Evolutionary conservation across 2,888 invertebrate genomes (phyloP).

Genomic region (Ethmia dodecea): DNA sequence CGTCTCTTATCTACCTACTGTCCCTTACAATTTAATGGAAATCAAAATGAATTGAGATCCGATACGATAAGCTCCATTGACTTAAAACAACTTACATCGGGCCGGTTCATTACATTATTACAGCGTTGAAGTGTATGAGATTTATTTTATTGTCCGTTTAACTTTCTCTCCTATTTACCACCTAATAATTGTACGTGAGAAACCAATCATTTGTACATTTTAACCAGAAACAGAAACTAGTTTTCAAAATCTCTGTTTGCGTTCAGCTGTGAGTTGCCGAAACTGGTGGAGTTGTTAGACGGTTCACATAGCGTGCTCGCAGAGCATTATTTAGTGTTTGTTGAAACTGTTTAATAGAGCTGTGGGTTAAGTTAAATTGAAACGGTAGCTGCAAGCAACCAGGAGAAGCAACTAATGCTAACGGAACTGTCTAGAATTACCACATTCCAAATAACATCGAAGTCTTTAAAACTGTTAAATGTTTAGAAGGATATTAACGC

Average conservation of each 20-base stretch:
- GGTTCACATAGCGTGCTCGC: slow-evolving; percentile 35
- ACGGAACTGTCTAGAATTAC: slow-evolving; percentile 15
- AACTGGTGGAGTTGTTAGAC: slow-evolving; percentile 30
- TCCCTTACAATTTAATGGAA: slow-evolving; percentile 67
- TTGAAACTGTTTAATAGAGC: slow-evolving; percentile 45
- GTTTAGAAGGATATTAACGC: not conserved
- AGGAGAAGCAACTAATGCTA: no score
- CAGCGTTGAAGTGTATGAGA: slow-evolving; percentile 49
- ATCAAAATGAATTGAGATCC: slow-evolving; percentile 71
- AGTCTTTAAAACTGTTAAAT: no score
- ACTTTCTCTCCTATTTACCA: slow-evolving; percentile 10
- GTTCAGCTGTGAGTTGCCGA: slow-evolving; percentile 32
- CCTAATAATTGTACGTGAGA: no score
- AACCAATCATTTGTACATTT: no score
- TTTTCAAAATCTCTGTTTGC: no score
- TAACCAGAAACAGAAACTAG: no score
- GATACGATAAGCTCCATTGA: slow-evolving; percentile 67
- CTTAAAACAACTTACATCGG: slow-evolving; percentile 55
- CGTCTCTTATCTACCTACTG: slow-evolving; percentile 59
- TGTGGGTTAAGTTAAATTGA: slow-evolving; percentile 53
- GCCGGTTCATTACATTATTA: slow-evolving; percentile 57
- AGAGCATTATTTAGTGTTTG: slow-evolving; percentile 53
- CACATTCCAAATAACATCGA: slow-evolving; percentile 15
- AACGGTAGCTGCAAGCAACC: slow-evolving; percentile 36
- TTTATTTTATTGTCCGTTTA: slow-evolving; percentile 30